Base-by-base conservation (phyloP, 2,113 vertebrate species). In the Atractosteus spatula region DNA sequence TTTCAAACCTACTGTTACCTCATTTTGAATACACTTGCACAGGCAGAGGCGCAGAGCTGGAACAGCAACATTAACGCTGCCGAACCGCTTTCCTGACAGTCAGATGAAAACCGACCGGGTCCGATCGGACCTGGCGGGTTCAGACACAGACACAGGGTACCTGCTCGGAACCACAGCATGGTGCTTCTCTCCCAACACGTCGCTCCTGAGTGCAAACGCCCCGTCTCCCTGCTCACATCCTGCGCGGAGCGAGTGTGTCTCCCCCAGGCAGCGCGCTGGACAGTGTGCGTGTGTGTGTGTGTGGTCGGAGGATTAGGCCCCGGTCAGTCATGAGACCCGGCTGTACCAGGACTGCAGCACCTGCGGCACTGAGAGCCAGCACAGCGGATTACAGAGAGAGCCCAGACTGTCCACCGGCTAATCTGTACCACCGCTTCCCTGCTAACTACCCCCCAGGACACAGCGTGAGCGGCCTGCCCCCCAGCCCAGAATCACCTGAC, bases 301-400 rank as follows among this genome's bases (percentile, higher is more conserved):
- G 81, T 84, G 83, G 84, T 89, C 87, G 82, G 79, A 85, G 91
- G 90, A 93, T 93, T 92, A 93, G 82, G 84, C 78, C 70, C 75
- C 79, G 83, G 90, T 29, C 29, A 29, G 29, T 93, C 91, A 93
- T 92, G 90, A 85, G 91, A 90, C 87, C 89, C 78, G 84, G 89
- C 89, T 93, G 90, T 93, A 93, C 90, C 91, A 93, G 90, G 85
- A 89, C 85, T 89, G 86, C 84, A 89, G 85, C 84, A 89, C 91
- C 86, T 81, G 85, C 71, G 62, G 70, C 83, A 81, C 85, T 77
- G 73, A 76, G 82, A 88, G 84, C 82, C 80, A 84, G 81, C 77
- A 83, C 82, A 84, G 85, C 82, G 91, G 72, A 90, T 90, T 90
- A 90, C 77, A 72, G 77, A 54, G 65, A 81, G 77, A 79, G 29